phyloP scores from a whole-genome alignment of 2,888 invertebrate genomes.

The Cephus spinipes region DNA sequence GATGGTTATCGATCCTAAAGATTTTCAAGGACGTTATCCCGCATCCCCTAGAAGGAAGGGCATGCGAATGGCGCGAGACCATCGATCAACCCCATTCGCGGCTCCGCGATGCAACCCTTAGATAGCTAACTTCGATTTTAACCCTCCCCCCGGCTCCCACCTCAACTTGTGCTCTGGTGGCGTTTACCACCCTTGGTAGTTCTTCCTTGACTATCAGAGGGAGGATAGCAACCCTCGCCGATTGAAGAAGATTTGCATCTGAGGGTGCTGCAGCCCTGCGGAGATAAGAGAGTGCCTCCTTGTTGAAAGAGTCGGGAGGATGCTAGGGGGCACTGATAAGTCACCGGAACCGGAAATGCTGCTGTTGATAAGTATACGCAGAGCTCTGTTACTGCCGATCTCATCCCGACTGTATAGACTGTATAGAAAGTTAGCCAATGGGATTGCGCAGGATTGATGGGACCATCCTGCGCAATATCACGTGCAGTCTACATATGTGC shows the following conservation, averaged over 20 bases:
- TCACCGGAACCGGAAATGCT: slow-evolving; percentile 19
- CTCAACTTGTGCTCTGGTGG: neutral
- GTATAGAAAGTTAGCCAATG: slow-evolving; percentile 5
- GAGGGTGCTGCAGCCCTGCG: slow-evolving; percentile 38
- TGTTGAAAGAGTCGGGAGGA: neutral
- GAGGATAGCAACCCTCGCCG: neutral
- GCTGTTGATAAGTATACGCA: slow-evolving; percentile 14
- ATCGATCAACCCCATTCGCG: neutral
- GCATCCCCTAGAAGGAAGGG: neutral
- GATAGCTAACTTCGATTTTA: slow-evolving; percentile 31
- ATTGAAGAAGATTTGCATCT: neutral
- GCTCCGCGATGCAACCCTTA: neutral
- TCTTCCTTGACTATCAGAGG: neutral
- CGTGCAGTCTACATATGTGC: slow-evolving; percentile 12
- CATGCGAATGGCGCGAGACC: neutral
- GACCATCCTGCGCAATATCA: slow-evolving; percentile 21
- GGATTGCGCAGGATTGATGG: slow-evolving; percentile 21
- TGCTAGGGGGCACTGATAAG: slow-evolving; percentile 11
- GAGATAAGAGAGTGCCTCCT: slow-evolving; percentile 36
- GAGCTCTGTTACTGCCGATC: slow-evolving; percentile 7
- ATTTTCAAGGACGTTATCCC: neutral
- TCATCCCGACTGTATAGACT: neutral
- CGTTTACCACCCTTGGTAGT: neutral
- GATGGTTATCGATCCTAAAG: neutral
- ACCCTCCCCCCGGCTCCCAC: slow-evolving; percentile 19